Percentiles rank a stretch among this genome's conserved stretches.
Evolutionary conservation across 92 coral and sea anemone species (phyloP).

Genomic region (Palythoa grandiflora): DNA sequence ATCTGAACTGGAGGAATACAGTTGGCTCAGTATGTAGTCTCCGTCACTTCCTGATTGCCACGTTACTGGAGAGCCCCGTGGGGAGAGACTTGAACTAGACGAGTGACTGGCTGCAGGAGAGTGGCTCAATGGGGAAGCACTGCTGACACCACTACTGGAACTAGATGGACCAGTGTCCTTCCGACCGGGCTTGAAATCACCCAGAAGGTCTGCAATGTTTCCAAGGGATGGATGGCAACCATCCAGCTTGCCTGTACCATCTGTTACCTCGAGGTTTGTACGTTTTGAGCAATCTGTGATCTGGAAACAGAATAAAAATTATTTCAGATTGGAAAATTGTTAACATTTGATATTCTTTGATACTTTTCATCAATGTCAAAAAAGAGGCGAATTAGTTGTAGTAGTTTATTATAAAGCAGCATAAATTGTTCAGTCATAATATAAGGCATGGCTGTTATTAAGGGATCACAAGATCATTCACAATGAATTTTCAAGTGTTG

Average conservation of each 20-base stretch:
- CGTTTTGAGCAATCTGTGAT: slow-evolving; percentile 35
- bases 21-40: slow-evolving; percentile 53
- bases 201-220: slow-evolving; percentile 45
- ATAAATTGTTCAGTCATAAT: too few relatives aligned
- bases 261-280: slow-evolving; percentile 27
- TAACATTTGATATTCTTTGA: neutral
- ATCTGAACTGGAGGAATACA: slow-evolving; percentile 24
- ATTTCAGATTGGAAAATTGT: neutral
- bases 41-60: slow-evolving; percentile 81
- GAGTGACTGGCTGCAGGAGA: slow-evolving; percentile 94
- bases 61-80: slow-evolving; percentile 71
- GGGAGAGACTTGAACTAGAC: slow-evolving; percentile 72
- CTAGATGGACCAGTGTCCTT: slow-evolving; percentile 83
- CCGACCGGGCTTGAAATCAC: slow-evolving; percentile 54
- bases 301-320: neutral
- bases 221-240: slow-evolving; percentile 21
- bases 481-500: too few relatives aligned
- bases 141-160: slow-evolving; percentile 96
- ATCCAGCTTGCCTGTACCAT: slow-evolving; percentile 15
- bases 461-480: too few relatives aligned
- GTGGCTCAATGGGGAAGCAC: slow-evolving; percentile 96
- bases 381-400: too few relatives aligned
- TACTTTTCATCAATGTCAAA: neutral
- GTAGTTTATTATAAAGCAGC: too few relatives aligned
- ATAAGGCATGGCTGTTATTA: too few relatives aligned